Conservation (phyloP, 2,888 invertebrate species). For the Ditula angustiorana region DNA sequence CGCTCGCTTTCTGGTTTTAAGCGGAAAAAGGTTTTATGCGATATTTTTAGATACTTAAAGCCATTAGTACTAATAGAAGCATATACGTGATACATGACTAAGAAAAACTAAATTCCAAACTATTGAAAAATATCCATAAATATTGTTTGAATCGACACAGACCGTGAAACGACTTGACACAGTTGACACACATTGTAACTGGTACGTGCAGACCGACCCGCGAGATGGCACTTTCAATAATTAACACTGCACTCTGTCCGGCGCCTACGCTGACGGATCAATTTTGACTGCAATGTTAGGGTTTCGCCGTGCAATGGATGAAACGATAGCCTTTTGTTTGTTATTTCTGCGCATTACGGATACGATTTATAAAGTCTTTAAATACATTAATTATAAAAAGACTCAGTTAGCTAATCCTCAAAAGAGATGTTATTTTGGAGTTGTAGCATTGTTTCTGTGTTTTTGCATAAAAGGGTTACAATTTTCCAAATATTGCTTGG, state of each 20-base stretch:
- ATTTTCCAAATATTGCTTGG: too few relatives aligned
- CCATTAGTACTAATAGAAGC: too few relatives aligned
- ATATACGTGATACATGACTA: not conserved
- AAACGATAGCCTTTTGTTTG: not conserved
- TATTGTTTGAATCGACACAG: constrained; percentile 64
- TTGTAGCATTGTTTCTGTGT: too few relatives aligned
- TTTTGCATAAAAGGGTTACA: too few relatives aligned
- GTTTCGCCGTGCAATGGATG: not conserved
- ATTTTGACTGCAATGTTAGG: constrained; percentile 66
- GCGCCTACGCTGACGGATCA: constrained; percentile 69
- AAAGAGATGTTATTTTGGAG: too few relatives aligned
- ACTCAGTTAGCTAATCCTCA: too few relatives aligned
- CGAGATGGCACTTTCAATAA: constrained; percentile 78
- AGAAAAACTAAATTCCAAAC: not conserved
- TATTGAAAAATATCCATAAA: constrained; percentile 45
- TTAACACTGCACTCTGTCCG: constrained; percentile 73
- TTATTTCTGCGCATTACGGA: too few relatives aligned
- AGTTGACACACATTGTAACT: constrained; percentile 76
- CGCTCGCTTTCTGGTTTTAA: not conserved
- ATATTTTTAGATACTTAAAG: not conserved
- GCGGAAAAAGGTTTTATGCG: not conserved
- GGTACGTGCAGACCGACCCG: constrained; percentile 61
- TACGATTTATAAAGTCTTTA: too few relatives aligned
- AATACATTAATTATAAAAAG: not conserved
- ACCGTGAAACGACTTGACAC: constrained; percentile 69